Percentiles rank a stretch among this genome's conserved stretches.
Evolutionary conservation across 1,140 invertebrate species (phyloP).

Genomic region (Orussus abietinus): DNA sequence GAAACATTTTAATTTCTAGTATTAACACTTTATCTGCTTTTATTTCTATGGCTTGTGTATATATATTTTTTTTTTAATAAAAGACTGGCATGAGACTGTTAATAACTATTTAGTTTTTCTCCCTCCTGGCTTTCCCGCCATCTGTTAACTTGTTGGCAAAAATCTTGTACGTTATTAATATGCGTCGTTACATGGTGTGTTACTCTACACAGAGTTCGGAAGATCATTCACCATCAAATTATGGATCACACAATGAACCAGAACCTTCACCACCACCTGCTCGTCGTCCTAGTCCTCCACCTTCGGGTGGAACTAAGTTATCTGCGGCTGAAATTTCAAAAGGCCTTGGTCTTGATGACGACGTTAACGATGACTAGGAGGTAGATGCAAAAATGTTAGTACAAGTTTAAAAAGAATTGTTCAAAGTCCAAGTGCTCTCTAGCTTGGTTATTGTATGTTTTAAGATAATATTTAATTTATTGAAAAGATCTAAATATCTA

Average conservation of each 20-base stretch:
- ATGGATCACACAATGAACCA: slow-evolving; percentile 15
- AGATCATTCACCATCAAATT: slow-evolving; percentile 15
- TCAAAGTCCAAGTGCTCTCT: slow-evolving; percentile 5
- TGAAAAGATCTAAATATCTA: neutral
- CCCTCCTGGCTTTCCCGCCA: too few species aligned
- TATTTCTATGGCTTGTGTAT: neutral
- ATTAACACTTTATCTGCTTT: slow-evolving; percentile 1
- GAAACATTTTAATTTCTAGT: neutral
- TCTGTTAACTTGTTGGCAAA: too few species aligned
- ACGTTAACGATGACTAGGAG: slow-evolving; percentile 9
- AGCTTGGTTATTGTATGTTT: neutral
- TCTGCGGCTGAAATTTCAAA: slow-evolving; percentile 46
- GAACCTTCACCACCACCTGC: slow-evolving; percentile 16
- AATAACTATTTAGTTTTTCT: too few species aligned
- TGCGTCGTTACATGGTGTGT: too few species aligned
- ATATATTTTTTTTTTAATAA: neutral
- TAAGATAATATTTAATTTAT: neutral
- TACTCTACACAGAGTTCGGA: neutral
- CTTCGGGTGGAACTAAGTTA: slow-evolving; percentile 33
- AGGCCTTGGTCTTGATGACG: slow-evolving; percentile 43
- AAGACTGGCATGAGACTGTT: too few species aligned
- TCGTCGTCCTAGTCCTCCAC: slow-evolving; percentile 18
- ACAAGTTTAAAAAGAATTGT: slow-evolving; percentile 10
- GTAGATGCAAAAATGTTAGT: slow-evolving; percentile 9
- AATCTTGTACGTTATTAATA: too few species aligned